Evolutionary conservation across 2,797 vertebrate genomes (phyloP), one percentile per base, ranked within the genome.

Genomic region (Buphagus erythrorhynchus): DNA sequence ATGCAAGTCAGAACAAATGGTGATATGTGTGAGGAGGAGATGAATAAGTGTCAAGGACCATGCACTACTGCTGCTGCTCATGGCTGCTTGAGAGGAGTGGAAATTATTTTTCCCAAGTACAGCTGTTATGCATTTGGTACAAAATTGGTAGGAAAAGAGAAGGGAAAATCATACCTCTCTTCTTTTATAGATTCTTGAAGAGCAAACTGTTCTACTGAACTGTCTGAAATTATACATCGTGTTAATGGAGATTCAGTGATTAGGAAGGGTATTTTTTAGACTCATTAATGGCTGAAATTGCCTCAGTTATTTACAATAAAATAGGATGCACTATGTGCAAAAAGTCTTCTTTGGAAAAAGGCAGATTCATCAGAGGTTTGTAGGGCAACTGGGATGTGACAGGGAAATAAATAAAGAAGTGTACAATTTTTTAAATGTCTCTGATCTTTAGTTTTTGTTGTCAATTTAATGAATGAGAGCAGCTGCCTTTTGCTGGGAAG

Each of bases 31-130:
- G 63, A 85, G 51, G 38, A 65, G 9, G 38, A 51, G 58, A 19
- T 52, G 14, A 11, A 5, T 63, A 58, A 72, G 31, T 28, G 48
- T 6, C 29, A 76, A 52, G 55, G n/a, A 58, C 18, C 10, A 7
- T 16, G 18, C 10, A 26, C 18, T 62, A 13, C 24, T 31, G 3
- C 13, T 67, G 9, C 45, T 65, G 20, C 11, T 61, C 52, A 15
- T 0, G 0, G 46, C 21, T 86, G 10, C 38, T 75, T 2, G 12
- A 73, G n/a, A 54, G 6, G 22, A 74, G 26, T 25, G 46, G 7
- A 63, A 10, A 26, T 90, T 54, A 11, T 15, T 76, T 63, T 79
- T 59, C 17, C 14, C 19, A 48, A 42, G 4, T 49, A 63, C 57
- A 76, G 16, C 18, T 88, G 3, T 51, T 33, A 10, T 7, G 7